Evolutionary conservation across 2,113 vertebrate genomes (phyloP).

Genomic region (Heterocephalus glaber): DNA sequence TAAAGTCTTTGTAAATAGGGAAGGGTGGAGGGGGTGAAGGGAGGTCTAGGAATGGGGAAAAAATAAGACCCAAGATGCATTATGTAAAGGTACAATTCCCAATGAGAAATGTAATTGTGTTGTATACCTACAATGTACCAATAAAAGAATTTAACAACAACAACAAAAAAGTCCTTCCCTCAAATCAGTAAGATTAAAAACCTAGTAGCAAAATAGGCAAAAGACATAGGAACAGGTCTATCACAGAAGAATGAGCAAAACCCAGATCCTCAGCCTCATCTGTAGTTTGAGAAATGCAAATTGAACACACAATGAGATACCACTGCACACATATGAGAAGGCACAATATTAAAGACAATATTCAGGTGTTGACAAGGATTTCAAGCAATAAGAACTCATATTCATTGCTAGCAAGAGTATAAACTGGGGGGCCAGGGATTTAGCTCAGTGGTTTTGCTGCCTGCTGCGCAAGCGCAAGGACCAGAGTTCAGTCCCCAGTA

Average conservation of each 20-base stretch:
- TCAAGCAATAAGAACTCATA: neutral
- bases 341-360: neutral
- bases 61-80: too few relatives aligned
- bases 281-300: constrained; percentile 10
- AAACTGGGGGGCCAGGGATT: too few relatives aligned
- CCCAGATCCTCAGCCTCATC: neutral
- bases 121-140: too few relatives aligned
- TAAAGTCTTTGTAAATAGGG: too few relatives aligned
- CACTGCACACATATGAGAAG: neutral
- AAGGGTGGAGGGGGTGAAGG: too few relatives aligned
- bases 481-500: too few relatives aligned
- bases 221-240: neutral
- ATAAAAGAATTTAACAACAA: too few relatives aligned
- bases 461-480: too few relatives aligned
- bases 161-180: neutral
- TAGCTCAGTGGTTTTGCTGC: too few relatives aligned
- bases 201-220: neutral
- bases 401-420: neutral
- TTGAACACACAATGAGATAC: neutral
- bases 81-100: too few relatives aligned
- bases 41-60: too few relatives aligned
- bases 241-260: neutral
- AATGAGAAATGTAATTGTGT: too few relatives aligned
- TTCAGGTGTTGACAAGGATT: neutral
- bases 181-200: neutral